Percentiles rank a stretch among this genome's conserved stretches.
Evolutionary conservation across 1,140 invertebrate species (phyloP).

Genomic region (Cyrtorhinus lividipennis): DNA sequence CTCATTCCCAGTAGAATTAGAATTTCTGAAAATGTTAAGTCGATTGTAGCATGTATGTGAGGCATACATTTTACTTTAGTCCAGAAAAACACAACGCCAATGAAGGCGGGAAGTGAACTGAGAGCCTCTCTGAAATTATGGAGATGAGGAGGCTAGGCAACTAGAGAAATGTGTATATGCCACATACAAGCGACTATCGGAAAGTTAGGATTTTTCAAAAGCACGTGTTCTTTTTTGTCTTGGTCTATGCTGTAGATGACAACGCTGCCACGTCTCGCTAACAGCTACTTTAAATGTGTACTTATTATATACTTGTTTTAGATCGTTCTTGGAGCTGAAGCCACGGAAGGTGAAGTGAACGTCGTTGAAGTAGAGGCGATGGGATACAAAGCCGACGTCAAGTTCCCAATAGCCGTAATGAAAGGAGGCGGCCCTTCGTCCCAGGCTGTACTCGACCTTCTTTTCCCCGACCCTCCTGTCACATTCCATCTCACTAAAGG

Average conservation of each 20-base stretch:
- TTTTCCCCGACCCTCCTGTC: constrained; percentile 70
- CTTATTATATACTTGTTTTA: constrained; percentile 28
- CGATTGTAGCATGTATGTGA: no score
- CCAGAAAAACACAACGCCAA: no score
- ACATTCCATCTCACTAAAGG: constrained; percentile 65
- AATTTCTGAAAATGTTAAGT: no score
- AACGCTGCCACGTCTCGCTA: no score
- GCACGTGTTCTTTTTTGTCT: background rate
- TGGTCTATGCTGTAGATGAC: background rate
- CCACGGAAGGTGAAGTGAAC: constrained; percentile 62
- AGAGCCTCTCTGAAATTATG: no score
- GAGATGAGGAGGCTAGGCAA: no score
- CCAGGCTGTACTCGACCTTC: constrained; percentile 61
- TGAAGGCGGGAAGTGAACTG: no score
- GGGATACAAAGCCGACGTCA: constrained; percentile 52
- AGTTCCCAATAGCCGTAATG: constrained; percentile 61
- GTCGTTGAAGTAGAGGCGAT: constrained; percentile 67
- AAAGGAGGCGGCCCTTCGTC: constrained; percentile 54
- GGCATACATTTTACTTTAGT: no score
- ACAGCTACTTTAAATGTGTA: constrained; percentile 4
- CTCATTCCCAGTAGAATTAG: no score
- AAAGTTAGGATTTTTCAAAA: background rate
- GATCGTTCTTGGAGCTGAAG: constrained; percentile 58
- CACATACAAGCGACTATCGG: no score
- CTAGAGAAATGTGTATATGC: no score